Base-by-base conservation (phyloP, 2,797 vertebrate genomes). In the Parambassis ranga region DNA sequence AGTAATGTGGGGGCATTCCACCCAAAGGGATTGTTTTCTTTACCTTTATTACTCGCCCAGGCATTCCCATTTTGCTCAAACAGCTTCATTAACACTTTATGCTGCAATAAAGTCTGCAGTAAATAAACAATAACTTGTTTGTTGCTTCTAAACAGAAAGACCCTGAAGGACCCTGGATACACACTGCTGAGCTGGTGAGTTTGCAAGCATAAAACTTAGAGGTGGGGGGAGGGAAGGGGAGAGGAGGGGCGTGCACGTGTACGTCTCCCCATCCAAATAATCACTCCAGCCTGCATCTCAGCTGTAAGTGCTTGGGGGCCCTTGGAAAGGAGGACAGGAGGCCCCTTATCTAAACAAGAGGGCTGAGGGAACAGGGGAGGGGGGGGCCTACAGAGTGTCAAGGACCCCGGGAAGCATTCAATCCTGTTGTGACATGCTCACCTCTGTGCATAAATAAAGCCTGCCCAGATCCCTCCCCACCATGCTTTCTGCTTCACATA, bases 381-480 rank as follows among this genome's bases (percentile, higher is more conserved):
- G 43, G 57, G 53, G 60, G 61, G 31, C 49, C 74, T 39, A 50
- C n/a, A 47, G 75, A 65, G 77, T 65, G 61, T 87, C 82, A 77
- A 82, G 79, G 84, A 85, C 80, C 68, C 63, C 15, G 10, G 85
- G 87, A 90, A 90, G 80, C 77, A 71, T 89, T 89, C 77, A 85
- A 88, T 89, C 82, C 74, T 84, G 76, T 83, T 79, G 85, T 79
- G 83, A 89, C 86, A 87, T 35, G 79, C 66, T 86, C 76, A 74
- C 75, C 81, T 83, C 72, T 0, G 47, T 16, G 33, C 44, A 39
- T 70, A 79, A 84, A 77, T 81, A 79, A 76, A 76, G 32, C 52
- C 36, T 26, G 16, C 42, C 63, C 48, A 22, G 53, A 66, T 19
- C 46, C 62, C 56, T 36, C 52, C 19, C 51, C 70, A 75, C 74